Evolutionary conservation across 1,140 invertebrate genomes (phyloP), one percentile per base, ranked within the genome.

Genomic region (Tetragonula clypearis): DNA sequence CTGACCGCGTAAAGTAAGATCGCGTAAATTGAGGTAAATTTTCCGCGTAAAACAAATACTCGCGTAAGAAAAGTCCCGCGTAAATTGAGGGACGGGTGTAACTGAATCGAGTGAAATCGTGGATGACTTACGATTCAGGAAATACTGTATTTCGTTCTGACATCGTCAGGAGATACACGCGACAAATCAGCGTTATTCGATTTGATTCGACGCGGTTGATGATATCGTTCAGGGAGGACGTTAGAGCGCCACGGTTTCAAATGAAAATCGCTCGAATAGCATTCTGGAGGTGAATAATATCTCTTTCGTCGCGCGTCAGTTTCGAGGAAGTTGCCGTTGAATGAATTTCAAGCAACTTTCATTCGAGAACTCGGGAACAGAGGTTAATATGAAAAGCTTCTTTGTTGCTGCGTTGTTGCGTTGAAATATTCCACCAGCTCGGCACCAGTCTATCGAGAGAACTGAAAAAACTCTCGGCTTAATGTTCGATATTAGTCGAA

Each of bases 281-380:
- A 76, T 60, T 82, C 56, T 76, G 41, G 4, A 66, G 49, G 23
- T 17, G 41, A 35, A 26, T 60, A n/a, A 68, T 76, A 68, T 76
- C 68, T 56, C 73, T 41, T 82, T 65, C 30, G 21, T 9, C 73
- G 60, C 6, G 62, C 30, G 19, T 82, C 60, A 56, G 71, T 82
- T 82, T 82, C 80, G 21, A 66, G 49, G 80, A 82, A 82, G 41
- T 49, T 26, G 81, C 72, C 66, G 73, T 35, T 60, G 17, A 35
- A 56, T 66, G 72, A 76, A 76, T 76, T 68, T 76, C 30, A 68
- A 68, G 80, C 55, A 58, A 30, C 30, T 30, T 30, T 30, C 30
- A 82, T 75, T 76, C 12, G 21, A 23, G n/a, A 76, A 75, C 60
- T 26, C 30, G 58, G n/a, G 72, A 82, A 68, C 49, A 3, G 30